phyloP scores from a whole-genome alignment of 2,113 vertebrate genomes.

The Atherinomorus stipes region DNA sequence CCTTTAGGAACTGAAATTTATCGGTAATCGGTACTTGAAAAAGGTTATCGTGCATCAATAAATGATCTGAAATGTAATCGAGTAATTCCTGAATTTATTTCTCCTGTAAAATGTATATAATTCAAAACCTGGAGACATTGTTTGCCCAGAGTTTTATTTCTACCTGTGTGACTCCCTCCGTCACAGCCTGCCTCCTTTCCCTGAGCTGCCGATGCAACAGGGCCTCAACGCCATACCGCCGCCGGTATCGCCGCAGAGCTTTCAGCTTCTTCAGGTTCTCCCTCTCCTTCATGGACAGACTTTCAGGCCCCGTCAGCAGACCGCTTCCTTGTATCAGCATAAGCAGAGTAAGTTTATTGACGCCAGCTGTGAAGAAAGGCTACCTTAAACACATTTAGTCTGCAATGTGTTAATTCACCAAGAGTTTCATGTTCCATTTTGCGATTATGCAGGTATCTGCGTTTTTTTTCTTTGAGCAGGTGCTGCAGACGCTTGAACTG shows the following conservation, averaged over 20 bases:
- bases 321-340: conserved; percentile 84
- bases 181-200: conserved; percentile 90
- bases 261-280: conserved; percentile 93
- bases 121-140: no score
- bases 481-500: conserved; percentile 98
- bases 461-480: conserved; percentile 96
- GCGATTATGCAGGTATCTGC: conserved; percentile 91
- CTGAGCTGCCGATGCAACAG: conserved; percentile 93
- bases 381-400: background rate
- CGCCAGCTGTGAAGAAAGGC: background rate
- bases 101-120: no score
- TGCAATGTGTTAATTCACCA: conserved; percentile 69
- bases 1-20: no score
- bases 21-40: no score
- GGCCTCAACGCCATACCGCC: conserved; percentile 94
- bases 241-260: conserved; percentile 92
- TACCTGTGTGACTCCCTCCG: conserved; percentile 90
- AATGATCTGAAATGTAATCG: no score
- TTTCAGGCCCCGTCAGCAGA: conserved; percentile 92
- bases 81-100: no score
- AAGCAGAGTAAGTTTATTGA: conserved; percentile 4
- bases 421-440: conserved; percentile 92
- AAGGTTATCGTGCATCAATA: no score
- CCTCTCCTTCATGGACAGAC: conserved; percentile 90
- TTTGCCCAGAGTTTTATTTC: background rate